These are phyloP conservation scores for Leucoma salicis DNA, from an alignment of 2,888 invertebrate genomes.

Conservation along the genomic window DNA sequence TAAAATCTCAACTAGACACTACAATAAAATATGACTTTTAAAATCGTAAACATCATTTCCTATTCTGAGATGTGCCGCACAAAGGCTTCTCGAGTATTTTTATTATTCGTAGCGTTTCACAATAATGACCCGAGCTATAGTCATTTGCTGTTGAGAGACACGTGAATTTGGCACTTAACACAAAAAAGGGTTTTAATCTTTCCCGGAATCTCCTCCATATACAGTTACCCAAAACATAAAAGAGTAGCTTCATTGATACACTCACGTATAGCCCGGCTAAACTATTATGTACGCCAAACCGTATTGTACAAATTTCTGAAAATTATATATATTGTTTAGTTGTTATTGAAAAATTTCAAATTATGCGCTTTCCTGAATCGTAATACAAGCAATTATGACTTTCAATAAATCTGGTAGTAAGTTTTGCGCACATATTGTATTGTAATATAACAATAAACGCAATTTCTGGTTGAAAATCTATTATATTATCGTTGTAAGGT, in stretches of 20 bases:
- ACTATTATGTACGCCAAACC: constrained; percentile 36
- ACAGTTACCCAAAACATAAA: constrained; percentile 39
- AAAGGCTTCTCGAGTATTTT: constrained; percentile 53
- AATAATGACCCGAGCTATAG: constrained; percentile 50
- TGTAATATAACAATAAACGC: constrained; percentile 9
- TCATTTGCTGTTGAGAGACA: constrained; percentile 63
- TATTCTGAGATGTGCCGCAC: constrained; percentile 49
- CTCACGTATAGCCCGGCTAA: constrained; percentile 44
- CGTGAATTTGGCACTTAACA: constrained; percentile 59
- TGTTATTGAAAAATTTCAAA: constrained; percentile 33
- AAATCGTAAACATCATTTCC: constrained; percentile 56
- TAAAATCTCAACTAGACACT: constrained; percentile 56
- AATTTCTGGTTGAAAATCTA: constrained; percentile 7
- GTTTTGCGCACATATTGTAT: constrained; percentile 36
- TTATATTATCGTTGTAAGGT: no score
- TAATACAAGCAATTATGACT: constrained; percentile 48
- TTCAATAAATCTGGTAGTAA: constrained; percentile 47
- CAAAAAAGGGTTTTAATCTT: constrained; percentile 59
- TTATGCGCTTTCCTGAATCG: constrained; percentile 50
- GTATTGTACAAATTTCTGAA: constrained; percentile 31
- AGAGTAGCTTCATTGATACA: constrained; percentile 35
- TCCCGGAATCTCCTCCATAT: constrained; percentile 48
- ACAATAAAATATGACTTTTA: constrained; percentile 68
- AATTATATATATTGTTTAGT: constrained; percentile 27
- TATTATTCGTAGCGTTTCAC: constrained; percentile 64